Conservation (phyloP, 2,888 invertebrate genomes). For the Oscheius sp. region DNA sequence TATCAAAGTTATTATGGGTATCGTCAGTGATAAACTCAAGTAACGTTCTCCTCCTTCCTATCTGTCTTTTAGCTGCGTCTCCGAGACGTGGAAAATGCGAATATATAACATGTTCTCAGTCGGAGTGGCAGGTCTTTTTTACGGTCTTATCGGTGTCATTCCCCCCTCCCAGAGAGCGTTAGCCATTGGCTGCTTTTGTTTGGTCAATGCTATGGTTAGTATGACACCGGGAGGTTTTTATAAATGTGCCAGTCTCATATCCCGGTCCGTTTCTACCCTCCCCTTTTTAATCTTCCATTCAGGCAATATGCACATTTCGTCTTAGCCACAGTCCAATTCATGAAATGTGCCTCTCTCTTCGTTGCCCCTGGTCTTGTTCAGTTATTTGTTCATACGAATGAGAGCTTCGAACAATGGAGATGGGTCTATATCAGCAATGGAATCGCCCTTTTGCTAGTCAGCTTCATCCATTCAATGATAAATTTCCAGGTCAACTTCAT, state of each 20-base stretch:
- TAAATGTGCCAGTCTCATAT: conserved; percentile 59
- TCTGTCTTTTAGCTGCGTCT: conserved; percentile 34
- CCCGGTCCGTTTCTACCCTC: background rate
- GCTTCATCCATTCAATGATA: no score
- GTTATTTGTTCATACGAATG: conserved; percentile 54
- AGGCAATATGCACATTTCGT: conserved; percentile 61
- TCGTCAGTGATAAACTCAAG: conserved; percentile 18
- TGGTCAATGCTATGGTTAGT: conserved; percentile 56
- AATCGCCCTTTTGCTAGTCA: conserved; percentile 5
- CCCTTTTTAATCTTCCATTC: background rate
- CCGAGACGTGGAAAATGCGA: conserved; percentile 49
- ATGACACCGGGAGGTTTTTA: conserved; percentile 67
- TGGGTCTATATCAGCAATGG: conserved; percentile 49
- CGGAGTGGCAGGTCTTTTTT: conserved; percentile 51
- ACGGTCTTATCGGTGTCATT: conserved; percentile 34
- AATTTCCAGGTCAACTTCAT: conserved; percentile 48
- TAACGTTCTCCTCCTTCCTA: background rate
- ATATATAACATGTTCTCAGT: conserved; percentile 59
- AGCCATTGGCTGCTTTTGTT: conserved; percentile 17
- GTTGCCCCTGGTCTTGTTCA: conserved; percentile 54
- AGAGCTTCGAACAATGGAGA: conserved; percentile 41
- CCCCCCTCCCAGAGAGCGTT: conserved; percentile 2
- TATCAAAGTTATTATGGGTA: conserved; percentile 23
- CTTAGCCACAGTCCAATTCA: conserved; percentile 60
- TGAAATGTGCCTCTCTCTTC: conserved; percentile 62